Base-by-base conservation (phyloP, 2,113 vertebrate species). In the Sakesphorus luctuosus region DNA sequence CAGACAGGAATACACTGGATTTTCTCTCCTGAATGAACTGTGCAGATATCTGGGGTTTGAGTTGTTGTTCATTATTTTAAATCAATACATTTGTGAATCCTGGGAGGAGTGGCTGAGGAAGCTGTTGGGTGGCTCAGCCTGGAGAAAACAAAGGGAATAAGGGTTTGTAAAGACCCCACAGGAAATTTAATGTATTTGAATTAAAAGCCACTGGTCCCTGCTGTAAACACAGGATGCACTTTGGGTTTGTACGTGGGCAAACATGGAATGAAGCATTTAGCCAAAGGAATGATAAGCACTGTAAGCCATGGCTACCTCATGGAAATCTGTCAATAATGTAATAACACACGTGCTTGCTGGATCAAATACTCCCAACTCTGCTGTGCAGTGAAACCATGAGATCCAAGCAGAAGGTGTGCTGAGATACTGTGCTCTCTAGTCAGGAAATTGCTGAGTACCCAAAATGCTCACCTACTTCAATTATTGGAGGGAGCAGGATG, bases 351-450 rank as follows among this genome's bases (percentile, higher is more conserved):
- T 73, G 78, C 79, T 87, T 76, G 66, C 87, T 28, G 49, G 58
- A 93, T 87, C 96, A 92, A 91, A 91, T 69, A 68, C 72, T n/a
- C 69, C 77, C 71, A 52, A 18, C 85, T 73, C 43, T 73, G 87
- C 93, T 91, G 66, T 87, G 95, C 90, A 90, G 55, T 0, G 14
- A 46, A 88, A 69, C 58, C 18, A 7, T 5, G 96, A 92, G 94
- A 62, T 94, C 69, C 80, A 72, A 91, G 95, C 93, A 95, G 95
- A 87, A 96, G 92, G 67, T 85, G 62, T 31, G 74, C 78, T 59
- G 75, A 92, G 92, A 89, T 82, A 72, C 72, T 86, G 56, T 25
- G 79, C 59, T 92, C 83, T 44, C 29, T 4, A 65, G 65, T 67
- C 75, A 24, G 87, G 47, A 79, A 92, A 93, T 38, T 77, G 91